These are phyloP conservation scores for Drosophila subobscura DNA, from an alignment of 1,140 invertebrate genomes.

Conservation along the genomic window DNA sequence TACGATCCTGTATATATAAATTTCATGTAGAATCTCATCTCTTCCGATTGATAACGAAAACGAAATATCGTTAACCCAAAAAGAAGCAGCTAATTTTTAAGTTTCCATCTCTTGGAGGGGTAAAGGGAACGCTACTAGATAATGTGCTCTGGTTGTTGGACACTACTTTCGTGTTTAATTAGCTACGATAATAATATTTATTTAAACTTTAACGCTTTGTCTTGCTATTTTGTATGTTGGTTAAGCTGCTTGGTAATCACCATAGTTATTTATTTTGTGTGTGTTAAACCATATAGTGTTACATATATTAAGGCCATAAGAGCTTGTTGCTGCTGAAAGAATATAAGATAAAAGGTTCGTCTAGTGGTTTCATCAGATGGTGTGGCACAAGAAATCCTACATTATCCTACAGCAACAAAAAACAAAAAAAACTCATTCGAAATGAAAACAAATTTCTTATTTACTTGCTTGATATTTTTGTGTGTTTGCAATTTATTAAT, in stretches of 20 bases:
- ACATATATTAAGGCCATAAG: slow-evolving; percentile 31
- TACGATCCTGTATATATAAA: slow-evolving; percentile 68
- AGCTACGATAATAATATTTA: slow-evolving; percentile 72
- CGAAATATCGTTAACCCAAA: slow-evolving; percentile 38
- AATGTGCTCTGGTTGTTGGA: slow-evolving; percentile 36
- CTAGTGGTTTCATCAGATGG: no score
- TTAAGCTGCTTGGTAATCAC: slow-evolving; percentile 73
- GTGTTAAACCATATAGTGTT: slow-evolving; percentile 44
- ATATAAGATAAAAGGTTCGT: not conserved
- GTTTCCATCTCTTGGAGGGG: slow-evolving; percentile 22
- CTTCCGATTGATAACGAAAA: slow-evolving; percentile 52
- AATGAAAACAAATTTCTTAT: slow-evolving; percentile 40
- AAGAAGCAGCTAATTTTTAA: slow-evolving; percentile 51
- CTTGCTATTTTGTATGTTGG: slow-evolving; percentile 65
- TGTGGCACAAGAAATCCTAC: no score
- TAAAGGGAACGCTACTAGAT: slow-evolving; percentile 36
- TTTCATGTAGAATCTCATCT: slow-evolving; percentile 57
- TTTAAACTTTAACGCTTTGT: slow-evolving; percentile 75
- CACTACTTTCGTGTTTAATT: slow-evolving; percentile 69
- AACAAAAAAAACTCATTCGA: slow-evolving; percentile 7
- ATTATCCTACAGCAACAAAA: slow-evolving; percentile 18
- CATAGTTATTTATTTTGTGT: slow-evolving; percentile 53
- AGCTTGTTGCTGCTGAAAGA: slow-evolving; percentile 4
- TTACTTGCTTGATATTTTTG: slow-evolving; percentile 28
- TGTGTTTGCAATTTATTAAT: slow-evolving; percentile 60